Conservation (phyloP, 2,113 vertebrate genomes). For the Sinocyclocheilus grahami region DNA sequence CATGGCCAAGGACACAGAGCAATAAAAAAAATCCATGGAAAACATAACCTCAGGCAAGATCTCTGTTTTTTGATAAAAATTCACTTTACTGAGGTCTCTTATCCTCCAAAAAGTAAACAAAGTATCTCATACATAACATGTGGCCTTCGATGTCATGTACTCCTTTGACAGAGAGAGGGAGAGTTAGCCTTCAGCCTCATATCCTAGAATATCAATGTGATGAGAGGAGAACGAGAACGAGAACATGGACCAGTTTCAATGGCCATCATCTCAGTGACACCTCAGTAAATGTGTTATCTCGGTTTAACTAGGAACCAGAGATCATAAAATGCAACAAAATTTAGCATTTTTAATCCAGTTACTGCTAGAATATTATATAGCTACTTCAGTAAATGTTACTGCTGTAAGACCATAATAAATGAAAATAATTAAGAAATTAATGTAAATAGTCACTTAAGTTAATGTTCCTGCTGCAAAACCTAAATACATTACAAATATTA, state of each 20-base stretch:
- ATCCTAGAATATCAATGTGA: conserved; percentile 14
- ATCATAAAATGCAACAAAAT: neutral
- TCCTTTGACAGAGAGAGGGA: conserved; percentile 16
- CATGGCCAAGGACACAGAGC: neutral
- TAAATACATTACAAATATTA: neutral
- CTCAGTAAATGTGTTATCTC: conserved; percentile 20
- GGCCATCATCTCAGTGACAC: conserved; percentile 14
- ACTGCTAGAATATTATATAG: neutral
- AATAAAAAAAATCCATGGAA: conserved; percentile 43
- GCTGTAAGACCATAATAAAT: neutral
- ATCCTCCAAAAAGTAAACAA: conserved; percentile 49
- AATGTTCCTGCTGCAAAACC: neutral
- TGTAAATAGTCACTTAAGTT: neutral
- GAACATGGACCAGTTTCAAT: conserved; percentile 35
- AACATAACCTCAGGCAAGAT: conserved; percentile 41
- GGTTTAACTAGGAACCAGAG: conserved; percentile 26
- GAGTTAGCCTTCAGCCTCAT: neutral
- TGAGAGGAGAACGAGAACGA: conserved; percentile 15
- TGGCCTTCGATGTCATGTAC: conserved; percentile 19
- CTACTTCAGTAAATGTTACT: neutral
- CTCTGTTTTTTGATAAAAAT: conserved; percentile 42
- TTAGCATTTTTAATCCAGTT: neutral
- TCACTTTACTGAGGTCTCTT: conserved; percentile 39
- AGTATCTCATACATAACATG: conserved; percentile 18
- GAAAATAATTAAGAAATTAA: neutral